phyloP scores from a whole-genome alignment of 2,113 vertebrate genomes.

The Porphyrio hochstetteri region DNA sequence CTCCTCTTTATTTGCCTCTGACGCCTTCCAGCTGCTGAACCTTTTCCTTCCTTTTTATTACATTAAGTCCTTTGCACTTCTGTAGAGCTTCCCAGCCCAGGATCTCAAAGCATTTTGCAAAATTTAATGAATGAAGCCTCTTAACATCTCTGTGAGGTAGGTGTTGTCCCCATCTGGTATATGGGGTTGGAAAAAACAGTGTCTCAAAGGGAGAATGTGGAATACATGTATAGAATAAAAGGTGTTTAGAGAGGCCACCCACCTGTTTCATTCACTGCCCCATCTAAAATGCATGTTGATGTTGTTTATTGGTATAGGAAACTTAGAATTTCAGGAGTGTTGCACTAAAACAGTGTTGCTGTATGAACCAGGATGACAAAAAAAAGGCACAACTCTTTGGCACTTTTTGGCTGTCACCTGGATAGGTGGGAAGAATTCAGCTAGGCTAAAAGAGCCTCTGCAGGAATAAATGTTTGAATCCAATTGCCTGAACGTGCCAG shows the following conservation, averaged over 20 bases:
- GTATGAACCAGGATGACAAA: not conserved
- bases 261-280: not conserved
- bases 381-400: not conserved
- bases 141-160: not conserved
- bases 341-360: not conserved
- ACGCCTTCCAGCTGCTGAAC: not conserved
- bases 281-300: not conserved
- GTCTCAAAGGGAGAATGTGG: not conserved
- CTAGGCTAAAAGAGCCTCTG: not conserved
- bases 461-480: not conserved
- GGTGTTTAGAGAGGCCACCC: not conserved
- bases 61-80: constrained; percentile 22
- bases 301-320: not conserved
- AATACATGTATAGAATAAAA: not conserved
- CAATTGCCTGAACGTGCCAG: not conserved
- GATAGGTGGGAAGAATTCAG: not conserved
- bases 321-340: not conserved
- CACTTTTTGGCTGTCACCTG: not conserved
- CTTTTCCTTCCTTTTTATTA: not conserved
- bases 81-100: not conserved
- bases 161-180: not conserved
- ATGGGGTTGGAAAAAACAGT: not conserved
- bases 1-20: constrained; percentile 18
- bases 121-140: not conserved
- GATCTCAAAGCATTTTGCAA: constrained; percentile 35